Conservation (phyloP, 2,797 vertebrate species). For the Coregonus sp. region DNA sequence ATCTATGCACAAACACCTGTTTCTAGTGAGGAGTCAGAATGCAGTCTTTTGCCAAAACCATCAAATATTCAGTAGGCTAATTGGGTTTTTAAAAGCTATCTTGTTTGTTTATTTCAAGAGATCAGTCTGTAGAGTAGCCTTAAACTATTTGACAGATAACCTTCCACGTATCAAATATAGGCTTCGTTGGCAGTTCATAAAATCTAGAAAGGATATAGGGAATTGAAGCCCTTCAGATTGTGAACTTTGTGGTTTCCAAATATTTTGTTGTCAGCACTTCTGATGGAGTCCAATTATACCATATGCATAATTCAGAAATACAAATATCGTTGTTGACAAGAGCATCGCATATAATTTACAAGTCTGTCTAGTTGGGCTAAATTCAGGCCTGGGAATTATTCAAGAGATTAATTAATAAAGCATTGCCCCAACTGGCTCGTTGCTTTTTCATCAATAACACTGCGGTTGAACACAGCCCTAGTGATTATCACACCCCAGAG, state of each 20-base stretch:
- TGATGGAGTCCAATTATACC: conserved; percentile 45
- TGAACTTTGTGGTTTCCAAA: conserved; percentile 19
- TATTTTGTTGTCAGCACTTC: conserved; percentile 58
- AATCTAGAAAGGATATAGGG: conserved; percentile 10
- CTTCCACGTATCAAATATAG: not conserved
- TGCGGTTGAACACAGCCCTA: conserved; percentile 9
- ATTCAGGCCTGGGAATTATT: conserved; percentile 47
- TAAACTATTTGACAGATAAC: not conserved
- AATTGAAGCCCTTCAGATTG: conserved; percentile 44
- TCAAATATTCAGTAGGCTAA: too few species aligned
- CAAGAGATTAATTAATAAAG: conserved; percentile 51
- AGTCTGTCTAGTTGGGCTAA: conserved; percentile 45
- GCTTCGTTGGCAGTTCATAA: conserved; percentile 3
- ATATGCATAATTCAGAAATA: conserved; percentile 60
- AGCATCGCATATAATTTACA: conserved; percentile 52
- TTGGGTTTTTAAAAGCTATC: too few species aligned
- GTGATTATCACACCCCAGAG: conserved; percentile 10
- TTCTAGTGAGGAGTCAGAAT: too few species aligned
- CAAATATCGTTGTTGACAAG: conserved; percentile 59
- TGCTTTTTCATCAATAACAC: conserved; percentile 37
- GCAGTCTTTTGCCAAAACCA: too few species aligned
- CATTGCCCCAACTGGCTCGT: conserved; percentile 17
- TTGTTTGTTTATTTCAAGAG: not conserved
- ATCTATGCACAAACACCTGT: not conserved
- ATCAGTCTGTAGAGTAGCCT: not conserved